Evolutionary conservation across 1,140 invertebrate species (phyloP), one percentile per base, ranked within the genome.

Genomic region (Bombus superbus): DNA sequence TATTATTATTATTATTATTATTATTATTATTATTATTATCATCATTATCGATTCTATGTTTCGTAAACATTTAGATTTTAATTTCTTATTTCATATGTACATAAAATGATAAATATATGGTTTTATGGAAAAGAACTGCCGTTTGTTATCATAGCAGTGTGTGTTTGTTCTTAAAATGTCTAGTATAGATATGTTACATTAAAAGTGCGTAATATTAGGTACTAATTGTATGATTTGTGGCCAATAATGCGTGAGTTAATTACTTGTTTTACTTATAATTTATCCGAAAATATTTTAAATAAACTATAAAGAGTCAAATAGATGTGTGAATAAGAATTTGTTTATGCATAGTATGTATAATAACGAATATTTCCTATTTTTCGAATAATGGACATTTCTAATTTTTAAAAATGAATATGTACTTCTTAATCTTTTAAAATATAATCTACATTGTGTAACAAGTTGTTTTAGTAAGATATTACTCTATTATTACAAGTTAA

Each of bases 41-140:
- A 53, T 47, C 18, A 47, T 47, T 47, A 47, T 47, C 18, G 47
- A 22, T 1, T 40, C 6, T 28, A 35, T 75, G 59, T 59, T 83
- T 86, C 66, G 78, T 66, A 86, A 84, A 57, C 35, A 38, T 53
- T 84, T 79, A 86, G 57, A 42, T 73, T 66, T 83, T 86, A 86
- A 32, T 83, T 86, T 83, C 62, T 86, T 78, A 86, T 83, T 72
- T 79, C 42, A 38, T 87, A 87, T 87, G 86, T 87, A 87, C 42
- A 84, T 84, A 87, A 79, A 66, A 71, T 84, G 69, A 84, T 84
- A 87, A 87, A 84, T 87, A 83, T 77, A 83, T 86, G 64, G 72
- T 84, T 86, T 86, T 86, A 83, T 42, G 72, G 72, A 78, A 57
- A 73, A 59, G 11, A 78, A 85, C 77, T 85, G 83, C 83, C 83